Evolutionary conservation across 1,140 invertebrate genomes (phyloP), one percentile per base, ranked within the genome.

Genomic region (Anoplolepis gracilipes): DNA sequence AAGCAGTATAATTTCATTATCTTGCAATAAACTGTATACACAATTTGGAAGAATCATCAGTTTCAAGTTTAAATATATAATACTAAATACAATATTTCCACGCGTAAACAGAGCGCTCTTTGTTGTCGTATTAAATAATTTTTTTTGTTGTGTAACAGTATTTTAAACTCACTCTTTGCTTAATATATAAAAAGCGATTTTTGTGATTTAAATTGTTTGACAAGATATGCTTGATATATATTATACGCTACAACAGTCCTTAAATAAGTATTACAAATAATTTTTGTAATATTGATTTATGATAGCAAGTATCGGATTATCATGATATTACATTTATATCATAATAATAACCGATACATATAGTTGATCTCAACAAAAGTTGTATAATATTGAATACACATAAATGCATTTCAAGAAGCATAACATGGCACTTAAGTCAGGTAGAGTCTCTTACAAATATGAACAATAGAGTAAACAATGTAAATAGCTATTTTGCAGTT

Each of bases 361-460:
- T 49, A 84, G 10, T 77, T 77, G 39, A 65, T 42, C 30, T 84
- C 22, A 75, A 84, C 73, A 77, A 8, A 76, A 84, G 7, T 49
- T 64, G 16, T 77, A 7, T 28, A 25, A 53, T 49, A n/a, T 49
- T 8, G 55, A 49, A 8, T 72, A 76, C 46, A 25, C 22, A 25
- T 76, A 62, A 76, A 77, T 84, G 70, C 75, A 73, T 82, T 86
- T 86, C 30, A 33, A 86, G 69, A 55, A 77, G 59, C 65, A 88
- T 64, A 88, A 88, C 84, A 88, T 89, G 88, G 88, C 87, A 89
- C 88, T 89, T 89, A 88, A 89, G 42, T 86, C 87, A 86, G 87
- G 87, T 88, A 88, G 85, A 88, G 85, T 85, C 33, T 86, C 61
- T 89, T 72, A 55, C 42, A 89, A 84, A 85, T 89, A 88, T 39